phyloP scores from a whole-genome alignment of 2,113 vertebrate genomes.

The Misgurnus mizolepis region DNA sequence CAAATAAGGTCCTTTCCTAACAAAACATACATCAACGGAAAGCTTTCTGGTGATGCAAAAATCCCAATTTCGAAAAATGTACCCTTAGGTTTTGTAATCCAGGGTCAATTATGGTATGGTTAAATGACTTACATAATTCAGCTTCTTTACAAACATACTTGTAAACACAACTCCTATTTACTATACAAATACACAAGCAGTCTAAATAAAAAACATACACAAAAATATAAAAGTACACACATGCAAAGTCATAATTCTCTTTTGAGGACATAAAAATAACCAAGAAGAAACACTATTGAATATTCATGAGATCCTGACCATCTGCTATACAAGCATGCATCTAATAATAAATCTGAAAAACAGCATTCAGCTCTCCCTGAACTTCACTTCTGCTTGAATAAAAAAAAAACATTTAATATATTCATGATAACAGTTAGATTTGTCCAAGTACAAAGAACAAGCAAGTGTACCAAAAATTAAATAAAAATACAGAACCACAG shows the following conservation, averaged over 20 bases:
- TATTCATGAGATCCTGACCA: constrained; percentile 43
- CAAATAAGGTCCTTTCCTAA: too few relatives aligned
- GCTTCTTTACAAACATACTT: neutral
- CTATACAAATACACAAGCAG: constrained; percentile 13
- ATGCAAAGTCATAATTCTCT: neutral
- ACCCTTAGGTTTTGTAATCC: too few relatives aligned
- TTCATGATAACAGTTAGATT: neutral
- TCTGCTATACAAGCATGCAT: constrained; percentile 40
- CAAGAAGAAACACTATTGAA: constrained; percentile 26
- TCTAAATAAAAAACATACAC: neutral
- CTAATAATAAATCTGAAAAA: constrained; percentile 21
- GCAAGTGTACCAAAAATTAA: too few relatives aligned
- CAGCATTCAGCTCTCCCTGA: neutral
- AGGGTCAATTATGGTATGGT: too few relatives aligned
- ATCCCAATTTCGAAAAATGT: too few relatives aligned
- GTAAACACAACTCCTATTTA: neutral
- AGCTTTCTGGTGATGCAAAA: too few relatives aligned
- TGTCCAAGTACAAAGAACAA: too few relatives aligned
- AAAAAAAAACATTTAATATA: neutral
- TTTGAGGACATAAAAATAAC: constrained; percentile 10
- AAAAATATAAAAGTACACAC: constrained; percentile 2
- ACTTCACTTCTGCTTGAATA: neutral
- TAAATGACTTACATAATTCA: too few relatives aligned
- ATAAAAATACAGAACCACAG: too few relatives aligned
- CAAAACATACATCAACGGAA: too few relatives aligned